phyloP scores from a whole-genome alignment of 1,140 invertebrate genomes.

The Schlechtendalia chinensis region DNA sequence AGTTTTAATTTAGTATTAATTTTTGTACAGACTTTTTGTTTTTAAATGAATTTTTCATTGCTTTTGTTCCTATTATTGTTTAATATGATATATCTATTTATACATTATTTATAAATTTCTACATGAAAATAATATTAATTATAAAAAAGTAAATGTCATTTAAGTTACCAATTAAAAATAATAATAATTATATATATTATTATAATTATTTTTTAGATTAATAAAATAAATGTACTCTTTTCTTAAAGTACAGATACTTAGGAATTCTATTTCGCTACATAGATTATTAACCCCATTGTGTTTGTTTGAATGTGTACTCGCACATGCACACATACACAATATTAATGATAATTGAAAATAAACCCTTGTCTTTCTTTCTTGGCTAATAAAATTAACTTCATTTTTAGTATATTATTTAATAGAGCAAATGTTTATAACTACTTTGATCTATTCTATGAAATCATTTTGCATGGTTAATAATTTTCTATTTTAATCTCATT shows the following conservation, averaged over 20 bases:
- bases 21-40: slow-evolving; percentile 13
- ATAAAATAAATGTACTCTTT: slow-evolving; percentile 3
- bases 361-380: slow-evolving; percentile 38
- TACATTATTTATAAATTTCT: not conserved
- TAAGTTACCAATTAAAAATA: slow-evolving; percentile 44
- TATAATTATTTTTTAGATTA: slow-evolving; percentile 11
- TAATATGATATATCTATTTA: not conserved
- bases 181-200: slow-evolving; percentile 1
- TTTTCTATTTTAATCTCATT: slow-evolving; percentile 37
- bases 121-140: slow-evolving; percentile 24
- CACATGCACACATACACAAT: no score
- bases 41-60: slow-evolving; percentile 27
- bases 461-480: slow-evolving; percentile 4
- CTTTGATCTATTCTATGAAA: not conserved
- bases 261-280: not conserved
- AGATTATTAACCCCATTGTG: no score
- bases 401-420: slow-evolving; percentile 30
- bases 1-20: slow-evolving; percentile 23
- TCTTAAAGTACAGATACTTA: not conserved
- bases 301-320: no score
- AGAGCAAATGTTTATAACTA: not conserved
- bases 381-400: not conserved
- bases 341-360: slow-evolving; percentile 9
- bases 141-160: not conserved
- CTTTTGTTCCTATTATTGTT: slow-evolving; percentile 47